Base-by-base conservation (phyloP, 1,140 invertebrate species). In the Spodoptera litura region DNA sequence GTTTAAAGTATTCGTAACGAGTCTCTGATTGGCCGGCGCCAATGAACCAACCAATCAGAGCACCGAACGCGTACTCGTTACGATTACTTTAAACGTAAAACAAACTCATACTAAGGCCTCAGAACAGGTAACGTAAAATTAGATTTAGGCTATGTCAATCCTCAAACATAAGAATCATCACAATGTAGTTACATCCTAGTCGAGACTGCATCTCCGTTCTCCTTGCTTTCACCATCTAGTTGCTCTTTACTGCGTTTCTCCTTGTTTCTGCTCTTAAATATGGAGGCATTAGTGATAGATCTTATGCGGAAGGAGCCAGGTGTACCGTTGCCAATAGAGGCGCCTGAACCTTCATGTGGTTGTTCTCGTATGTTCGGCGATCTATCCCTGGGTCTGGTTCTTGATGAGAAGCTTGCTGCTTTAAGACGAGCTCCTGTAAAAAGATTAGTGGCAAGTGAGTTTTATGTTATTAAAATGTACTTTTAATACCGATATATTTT, bases 371-470 rank as follows among this genome's bases (percentile, higher is more conserved):
- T 78, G 61, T 91, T 89, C 2, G 89, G 92, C 0, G 90, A 90
- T 3, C 85, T 81, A 20, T 93, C 91, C 12, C 87, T 71, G 3
- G 77, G 91, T 5, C 90, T 66, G 5, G 87, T 86, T 4, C 88
- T 83, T 81, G 91, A 91, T 0, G 93, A 92, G 83, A 94, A 94
- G 74, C 91, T 93, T 27, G 91, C 89, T 3, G 93, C 93, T 78
- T 94, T 93, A 5, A 94, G 78, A 6, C 91, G 77, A 0, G 92
- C 85, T 12, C 82, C 82, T 84, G 74, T 53, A 56, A 56, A 3
- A 0, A 61, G 4, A 13, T 35, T 11, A 13, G 25, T 61, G 10
- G 12, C n/a, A 44, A 44, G 27, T 61, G 5, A 61, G 11, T 27
- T 9, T 8, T 2, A 9, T 58, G 3, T 58, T 44, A 31, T 31